These are phyloP conservation scores for Pseudomyrmex dendroicus DNA, from an alignment of 1,140 invertebrate species.

Conservation along the genomic window DNA sequence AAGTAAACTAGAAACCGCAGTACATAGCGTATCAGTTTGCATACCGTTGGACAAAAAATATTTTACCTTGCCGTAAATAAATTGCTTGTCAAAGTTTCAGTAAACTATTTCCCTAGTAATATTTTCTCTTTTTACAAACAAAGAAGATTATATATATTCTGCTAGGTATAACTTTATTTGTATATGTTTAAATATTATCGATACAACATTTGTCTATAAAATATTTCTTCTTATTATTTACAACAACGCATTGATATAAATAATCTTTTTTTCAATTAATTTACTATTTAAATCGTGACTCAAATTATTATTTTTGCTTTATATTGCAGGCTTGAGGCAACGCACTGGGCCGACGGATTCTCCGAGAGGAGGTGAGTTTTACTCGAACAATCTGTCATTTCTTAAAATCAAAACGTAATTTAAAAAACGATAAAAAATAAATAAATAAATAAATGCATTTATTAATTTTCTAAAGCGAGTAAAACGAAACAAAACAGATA, in stretches of 20 bases:
- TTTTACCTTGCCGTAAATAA: conserved; percentile 27
- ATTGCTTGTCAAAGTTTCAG: background rate
- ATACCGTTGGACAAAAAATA: conserved; percentile 4
- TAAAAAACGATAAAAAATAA: background rate
- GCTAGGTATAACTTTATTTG: background rate
- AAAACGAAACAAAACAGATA: background rate
- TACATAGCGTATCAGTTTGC: background rate
- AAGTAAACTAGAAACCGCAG: conserved; percentile 27
- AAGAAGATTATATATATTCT: background rate
- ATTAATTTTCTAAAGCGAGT: background rate
- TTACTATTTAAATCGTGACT: background rate
- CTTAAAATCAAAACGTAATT: background rate
- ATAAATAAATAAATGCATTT: too few species aligned
- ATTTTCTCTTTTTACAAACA: conserved; percentile 4
- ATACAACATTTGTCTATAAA: background rate
- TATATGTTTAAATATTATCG: background rate
- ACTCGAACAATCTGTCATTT: background rate
- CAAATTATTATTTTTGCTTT: conserved; percentile 41
- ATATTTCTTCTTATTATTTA: background rate
- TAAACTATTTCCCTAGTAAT: conserved; percentile 6
- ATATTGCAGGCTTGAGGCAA: conserved; percentile 81
- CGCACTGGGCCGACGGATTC: conserved; percentile 78
- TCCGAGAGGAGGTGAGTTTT: conserved; percentile 78
- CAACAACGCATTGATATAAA: background rate
- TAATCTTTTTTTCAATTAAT: background rate